Evolutionary conservation across 2,888 invertebrate genomes (phyloP).

Genomic region (Eilema caniola): DNA sequence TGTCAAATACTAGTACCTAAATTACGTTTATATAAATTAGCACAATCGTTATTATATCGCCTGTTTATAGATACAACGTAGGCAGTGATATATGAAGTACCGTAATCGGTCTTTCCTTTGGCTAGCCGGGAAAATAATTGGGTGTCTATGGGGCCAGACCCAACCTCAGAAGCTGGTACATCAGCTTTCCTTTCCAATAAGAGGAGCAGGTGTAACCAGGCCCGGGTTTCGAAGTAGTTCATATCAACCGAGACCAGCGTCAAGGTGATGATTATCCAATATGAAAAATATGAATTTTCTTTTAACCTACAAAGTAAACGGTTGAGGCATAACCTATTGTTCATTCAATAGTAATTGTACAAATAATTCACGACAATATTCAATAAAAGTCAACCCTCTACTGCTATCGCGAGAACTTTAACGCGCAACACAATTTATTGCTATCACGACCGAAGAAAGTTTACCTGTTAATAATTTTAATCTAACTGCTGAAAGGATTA

Average conservation of each 20-base stretch:
- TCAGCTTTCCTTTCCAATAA: too few relatives aligned
- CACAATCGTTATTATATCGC: not conserved
- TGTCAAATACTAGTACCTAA: slow-evolving; percentile 1
- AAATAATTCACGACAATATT: slow-evolving; percentile 39
- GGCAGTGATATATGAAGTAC: not conserved
- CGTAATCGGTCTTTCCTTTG: not conserved
- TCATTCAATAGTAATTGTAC: slow-evolving; percentile 37
- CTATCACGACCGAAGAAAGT: slow-evolving; percentile 43
- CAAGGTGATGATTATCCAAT: not conserved
- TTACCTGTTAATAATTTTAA: slow-evolving; percentile 35
- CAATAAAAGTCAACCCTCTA: slow-evolving; percentile 44
- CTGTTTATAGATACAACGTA: not conserved
- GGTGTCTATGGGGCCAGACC: too few relatives aligned
- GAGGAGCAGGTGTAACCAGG: too few relatives aligned
- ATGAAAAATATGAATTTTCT: not conserved
- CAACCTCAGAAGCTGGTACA: too few relatives aligned
- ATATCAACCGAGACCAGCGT: too few relatives aligned
- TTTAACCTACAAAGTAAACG: not conserved
- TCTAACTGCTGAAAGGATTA: slow-evolving; percentile 30
- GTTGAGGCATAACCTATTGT: not conserved
- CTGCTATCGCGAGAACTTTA: slow-evolving; percentile 38
- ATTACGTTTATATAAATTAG: not conserved
- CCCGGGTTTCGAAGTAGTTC: too few relatives aligned
- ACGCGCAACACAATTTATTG: slow-evolving; percentile 37
- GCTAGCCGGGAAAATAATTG: too few relatives aligned